Percentiles rank a stretch among this genome's conserved stretches.
These are phyloP conservation scores for Latrodectus hesperus DNA, from an alignment of 2,888 invertebrate species.

Conservation along the genomic window DNA sequence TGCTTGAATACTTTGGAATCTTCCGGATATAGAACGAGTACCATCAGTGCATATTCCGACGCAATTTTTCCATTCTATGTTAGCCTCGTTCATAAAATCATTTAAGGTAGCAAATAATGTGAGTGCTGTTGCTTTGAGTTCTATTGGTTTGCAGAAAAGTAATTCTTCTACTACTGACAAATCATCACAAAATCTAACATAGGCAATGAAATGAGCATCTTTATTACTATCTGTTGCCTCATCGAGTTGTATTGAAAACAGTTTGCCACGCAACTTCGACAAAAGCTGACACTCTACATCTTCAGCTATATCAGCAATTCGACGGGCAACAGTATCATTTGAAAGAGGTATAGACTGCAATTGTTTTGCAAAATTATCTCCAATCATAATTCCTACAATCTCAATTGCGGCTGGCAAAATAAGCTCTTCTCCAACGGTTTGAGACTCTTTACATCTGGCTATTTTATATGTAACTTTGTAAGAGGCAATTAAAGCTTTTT, in stretches of 20 bases:
- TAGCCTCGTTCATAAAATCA: conserved; percentile 43
- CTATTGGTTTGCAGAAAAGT: conserved; percentile 37
- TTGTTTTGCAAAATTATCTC: conserved; percentile 17
- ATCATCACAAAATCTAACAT: conserved; percentile 39
- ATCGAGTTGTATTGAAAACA: conserved; percentile 24
- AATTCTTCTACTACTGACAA: conserved; percentile 37
- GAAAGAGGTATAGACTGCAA: conserved; percentile 34
- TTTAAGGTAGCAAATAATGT: conserved; percentile 28
- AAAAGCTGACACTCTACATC: conserved; percentile 54
- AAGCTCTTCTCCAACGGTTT: conserved; percentile 58
- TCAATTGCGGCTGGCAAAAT: conserved; percentile 59
- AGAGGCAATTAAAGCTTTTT: conserved; percentile 16
- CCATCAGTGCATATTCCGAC: conserved; percentile 56
- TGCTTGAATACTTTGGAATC: not conserved
- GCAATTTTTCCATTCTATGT: conserved; percentile 54
- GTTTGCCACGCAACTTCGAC: conserved; percentile 50
- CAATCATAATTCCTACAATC: conserved; percentile 53
- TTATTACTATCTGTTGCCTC: conserved; percentile 39
- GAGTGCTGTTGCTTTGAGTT: conserved; percentile 37
- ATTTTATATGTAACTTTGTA: conserved; percentile 25
- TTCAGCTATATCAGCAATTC: conserved; percentile 58
- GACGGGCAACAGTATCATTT: conserved; percentile 51
- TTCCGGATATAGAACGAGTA: conserved; percentile 55
- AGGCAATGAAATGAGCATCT: conserved; percentile 37
- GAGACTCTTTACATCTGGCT: conserved; percentile 37